These are phyloP conservation scores for Sapajus apella DNA, from an alignment of 2,113 vertebrate species.

Conservation along the genomic window DNA sequence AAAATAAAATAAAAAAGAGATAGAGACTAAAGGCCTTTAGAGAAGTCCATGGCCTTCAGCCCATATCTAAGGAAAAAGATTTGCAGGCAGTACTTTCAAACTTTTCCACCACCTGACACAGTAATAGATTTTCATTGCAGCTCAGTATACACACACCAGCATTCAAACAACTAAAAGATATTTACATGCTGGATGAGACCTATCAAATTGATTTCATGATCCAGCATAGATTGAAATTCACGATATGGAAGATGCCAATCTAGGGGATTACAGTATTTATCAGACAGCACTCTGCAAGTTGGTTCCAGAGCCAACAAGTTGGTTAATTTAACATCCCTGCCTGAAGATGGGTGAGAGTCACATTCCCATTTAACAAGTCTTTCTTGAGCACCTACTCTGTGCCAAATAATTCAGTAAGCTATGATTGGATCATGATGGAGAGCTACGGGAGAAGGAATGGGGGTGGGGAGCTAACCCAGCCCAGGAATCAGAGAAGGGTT, in stretches of 20 bases:
- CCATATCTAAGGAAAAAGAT: background rate
- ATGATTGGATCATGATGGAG: background rate
- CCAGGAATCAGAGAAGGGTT: too few species aligned
- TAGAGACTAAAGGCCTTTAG: background rate
- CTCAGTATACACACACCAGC: background rate
- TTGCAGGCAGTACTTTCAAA: background rate
- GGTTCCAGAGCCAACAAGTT: background rate
- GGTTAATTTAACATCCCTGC: background rate
- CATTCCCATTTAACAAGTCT: too few species aligned
- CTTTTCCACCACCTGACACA: background rate
- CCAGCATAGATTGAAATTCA: background rate
- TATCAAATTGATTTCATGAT: background rate
- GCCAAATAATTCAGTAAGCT: background rate
- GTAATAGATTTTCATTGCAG: background rate
- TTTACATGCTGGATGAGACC: too few species aligned
- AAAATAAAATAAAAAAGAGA: too few species aligned
- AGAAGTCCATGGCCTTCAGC: too few species aligned
- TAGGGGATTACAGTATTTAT: background rate
- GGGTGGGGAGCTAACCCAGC: background rate
- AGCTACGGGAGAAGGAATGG: background rate
- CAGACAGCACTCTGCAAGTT: background rate
- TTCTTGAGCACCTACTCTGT: background rate
- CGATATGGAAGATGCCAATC: background rate
- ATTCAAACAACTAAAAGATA: background rate
- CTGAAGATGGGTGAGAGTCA: background rate